Evolutionary conservation across 2,113 vertebrate genomes (phyloP).

Genomic region (Oncorhynchus keta): DNA sequence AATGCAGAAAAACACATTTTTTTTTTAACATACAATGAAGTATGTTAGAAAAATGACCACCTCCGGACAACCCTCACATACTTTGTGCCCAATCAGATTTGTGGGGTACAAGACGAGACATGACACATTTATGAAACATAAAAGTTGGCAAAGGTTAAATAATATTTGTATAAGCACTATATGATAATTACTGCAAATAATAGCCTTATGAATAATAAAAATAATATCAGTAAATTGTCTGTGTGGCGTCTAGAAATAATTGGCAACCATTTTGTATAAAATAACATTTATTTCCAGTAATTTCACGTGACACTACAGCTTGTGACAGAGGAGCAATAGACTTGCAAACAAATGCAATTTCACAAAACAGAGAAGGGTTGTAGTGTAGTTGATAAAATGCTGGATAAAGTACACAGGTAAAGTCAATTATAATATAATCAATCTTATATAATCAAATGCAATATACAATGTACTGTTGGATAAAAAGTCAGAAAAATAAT

Average conservation of each 20-base stretch:
- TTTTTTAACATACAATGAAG: no score
- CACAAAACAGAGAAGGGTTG: conserved; percentile 68
- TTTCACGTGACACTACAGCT: conserved; percentile 83
- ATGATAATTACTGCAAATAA: conserved; percentile 5
- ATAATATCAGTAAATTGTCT: background rate
- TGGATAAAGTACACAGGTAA: conserved; percentile 67
- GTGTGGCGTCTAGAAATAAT: background rate
- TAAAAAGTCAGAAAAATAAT: conserved; percentile 53
- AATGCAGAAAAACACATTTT: no score
- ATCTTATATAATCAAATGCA: conserved; percentile 70
- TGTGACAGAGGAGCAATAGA: conserved; percentile 78
- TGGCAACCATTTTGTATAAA: conserved; percentile 75
- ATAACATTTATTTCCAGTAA: conserved; percentile 99
- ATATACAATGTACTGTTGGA: conserved; percentile 69
- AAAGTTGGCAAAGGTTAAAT: no score
- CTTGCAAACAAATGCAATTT: conserved; percentile 63
- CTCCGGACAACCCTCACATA: no score
- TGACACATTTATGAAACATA: no score
- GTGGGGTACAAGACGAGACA: no score
- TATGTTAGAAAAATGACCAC: no score
- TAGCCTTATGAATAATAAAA: background rate
- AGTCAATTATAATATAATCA: conserved; percentile 76
- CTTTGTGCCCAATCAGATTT: no score
- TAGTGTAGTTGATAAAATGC: conserved; percentile 54
- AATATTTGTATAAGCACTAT: conserved; percentile 1